phyloP scores from a whole-genome alignment of 2,888 invertebrate species.

The Phortica okadai region DNA sequence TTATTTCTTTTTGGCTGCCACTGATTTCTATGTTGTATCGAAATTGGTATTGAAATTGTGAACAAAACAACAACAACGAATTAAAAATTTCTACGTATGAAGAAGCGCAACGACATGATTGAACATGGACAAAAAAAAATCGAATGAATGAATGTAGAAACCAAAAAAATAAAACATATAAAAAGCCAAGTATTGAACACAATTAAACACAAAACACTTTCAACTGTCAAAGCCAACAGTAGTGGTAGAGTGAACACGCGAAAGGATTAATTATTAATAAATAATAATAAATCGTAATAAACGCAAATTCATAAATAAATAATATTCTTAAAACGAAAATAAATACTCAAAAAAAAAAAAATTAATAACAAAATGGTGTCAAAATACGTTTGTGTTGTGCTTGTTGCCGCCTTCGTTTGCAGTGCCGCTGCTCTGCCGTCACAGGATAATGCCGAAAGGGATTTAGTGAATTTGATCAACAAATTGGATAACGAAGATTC shows the following conservation, averaged over 20 bases:
- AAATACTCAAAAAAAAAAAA: conserved; percentile 31
- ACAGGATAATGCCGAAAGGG: conserved; percentile 75
- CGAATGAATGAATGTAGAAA: conserved; percentile 46
- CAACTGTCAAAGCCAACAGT: conserved; percentile 71
- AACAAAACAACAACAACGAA: background rate
- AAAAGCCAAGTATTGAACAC: conserved; percentile 71
- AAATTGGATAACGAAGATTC: conserved; percentile 76
- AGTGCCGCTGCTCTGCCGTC: conserved; percentile 71
- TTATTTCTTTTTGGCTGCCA: conserved; percentile 45
- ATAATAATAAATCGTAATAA: conserved; percentile 28
- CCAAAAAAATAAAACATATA: conserved; percentile 62
- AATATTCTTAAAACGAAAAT: conserved; percentile 28
- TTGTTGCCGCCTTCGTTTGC: conserved; percentile 72
- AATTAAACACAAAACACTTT: conserved; percentile 75
- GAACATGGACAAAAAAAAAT: background rate
- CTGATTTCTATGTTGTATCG: conserved; percentile 62
- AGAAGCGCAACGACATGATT: conserved; percentile 37
- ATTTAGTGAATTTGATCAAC: conserved; percentile 77
- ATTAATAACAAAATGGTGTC: conserved; percentile 66
- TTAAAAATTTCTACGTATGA: conserved; percentile 3
- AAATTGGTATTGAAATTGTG: conserved; percentile 58
- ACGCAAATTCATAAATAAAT: conserved; percentile 30
- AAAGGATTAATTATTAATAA: conserved; percentile 56
- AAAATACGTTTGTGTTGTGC: conserved; percentile 73
- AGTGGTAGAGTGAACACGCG: conserved; percentile 55